Percentiles rank a stretch among this genome's conserved stretches.
Conservation (phyloP, 1,140 invertebrate species). For the Gryllus bimaculatus region DNA sequence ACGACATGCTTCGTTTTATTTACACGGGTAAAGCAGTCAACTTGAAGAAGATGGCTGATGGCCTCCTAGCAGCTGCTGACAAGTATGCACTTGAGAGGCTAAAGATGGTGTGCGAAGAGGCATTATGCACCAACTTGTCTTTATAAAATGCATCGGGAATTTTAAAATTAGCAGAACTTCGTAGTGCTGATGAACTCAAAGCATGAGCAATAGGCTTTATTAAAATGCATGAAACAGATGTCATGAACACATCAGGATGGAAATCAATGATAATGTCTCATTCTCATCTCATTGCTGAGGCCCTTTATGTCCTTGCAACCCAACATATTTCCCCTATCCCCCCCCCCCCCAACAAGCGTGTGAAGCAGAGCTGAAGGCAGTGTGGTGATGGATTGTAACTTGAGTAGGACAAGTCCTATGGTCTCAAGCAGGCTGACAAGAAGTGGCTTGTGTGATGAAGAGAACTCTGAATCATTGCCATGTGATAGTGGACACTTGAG, state of each 20-base stretch:
- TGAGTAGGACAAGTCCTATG: neutral
- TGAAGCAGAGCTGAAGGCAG: constrained; percentile 73
- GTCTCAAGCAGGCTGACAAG: neutral
- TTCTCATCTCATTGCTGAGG: constrained; percentile 95
- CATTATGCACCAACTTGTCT: constrained; percentile 86
- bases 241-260: constrained; percentile 96
- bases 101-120: constrained; percentile 99
- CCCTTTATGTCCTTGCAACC: constrained; percentile 92
- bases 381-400: neutral
- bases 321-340: constrained; percentile 97
- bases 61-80: constrained; percentile 92
- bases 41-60: constrained; percentile 96
- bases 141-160: constrained; percentile 96
- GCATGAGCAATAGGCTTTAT: constrained; percentile 98
- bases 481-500: no score
- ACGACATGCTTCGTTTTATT: constrained; percentile 96
- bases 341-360: constrained; percentile 86
- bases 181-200: constrained; percentile 97
- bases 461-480: no score
- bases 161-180: constrained; percentile 93
- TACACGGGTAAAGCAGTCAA: constrained; percentile 94
- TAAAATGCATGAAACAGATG: constrained; percentile 96
- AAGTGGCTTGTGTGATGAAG: neutral
- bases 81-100: constrained; percentile 95
- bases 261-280: constrained; percentile 94